phyloP scores from a whole-genome alignment of 2,888 invertebrate species.

The Calliopum simillimum region DNA sequence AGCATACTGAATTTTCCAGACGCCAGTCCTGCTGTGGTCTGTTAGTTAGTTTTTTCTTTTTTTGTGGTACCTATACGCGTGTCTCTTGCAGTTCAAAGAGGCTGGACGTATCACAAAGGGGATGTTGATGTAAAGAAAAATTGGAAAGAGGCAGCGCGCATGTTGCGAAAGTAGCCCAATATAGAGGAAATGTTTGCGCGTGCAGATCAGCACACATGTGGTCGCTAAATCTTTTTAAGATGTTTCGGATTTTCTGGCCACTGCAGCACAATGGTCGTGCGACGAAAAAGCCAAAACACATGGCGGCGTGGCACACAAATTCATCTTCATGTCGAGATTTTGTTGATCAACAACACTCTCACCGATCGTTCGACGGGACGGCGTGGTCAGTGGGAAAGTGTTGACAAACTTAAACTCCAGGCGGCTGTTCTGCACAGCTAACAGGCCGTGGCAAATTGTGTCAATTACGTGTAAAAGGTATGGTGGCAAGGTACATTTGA shows the following conservation, averaged over 20 bases:
- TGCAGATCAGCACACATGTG: slow-evolving; percentile 17
- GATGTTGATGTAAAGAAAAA: too few relatives aligned
- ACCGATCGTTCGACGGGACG: not conserved
- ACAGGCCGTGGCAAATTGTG: not conserved
- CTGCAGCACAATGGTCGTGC: slow-evolving; percentile 10
- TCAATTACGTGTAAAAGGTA: not conserved
- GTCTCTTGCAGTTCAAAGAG: not conserved
- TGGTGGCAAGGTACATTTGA: not conserved
- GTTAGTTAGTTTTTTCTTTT: too few relatives aligned
- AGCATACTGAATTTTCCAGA: slow-evolving; percentile 3
- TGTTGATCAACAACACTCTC: too few relatives aligned
- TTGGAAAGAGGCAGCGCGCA: too few relatives aligned
- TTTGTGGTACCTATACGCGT: not conserved
- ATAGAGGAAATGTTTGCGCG: not conserved
- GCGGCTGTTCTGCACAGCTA: not conserved
- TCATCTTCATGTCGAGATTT: not conserved
- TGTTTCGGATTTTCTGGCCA: slow-evolving; percentile 46
- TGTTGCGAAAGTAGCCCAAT: too few relatives aligned
- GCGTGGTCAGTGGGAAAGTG: slow-evolving; percentile 1
- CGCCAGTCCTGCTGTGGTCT: slow-evolving; percentile 46
- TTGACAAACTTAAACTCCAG: slow-evolving; percentile 14
- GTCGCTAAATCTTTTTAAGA: slow-evolving; percentile 45
- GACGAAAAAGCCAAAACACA: slow-evolving; percentile 41
- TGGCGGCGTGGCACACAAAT: slow-evolving; percentile 23
- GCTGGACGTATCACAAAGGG: too few relatives aligned